Base-by-base conservation (phyloP, 2,113 vertebrate genomes). In the Halcyon malimbica region DNA sequence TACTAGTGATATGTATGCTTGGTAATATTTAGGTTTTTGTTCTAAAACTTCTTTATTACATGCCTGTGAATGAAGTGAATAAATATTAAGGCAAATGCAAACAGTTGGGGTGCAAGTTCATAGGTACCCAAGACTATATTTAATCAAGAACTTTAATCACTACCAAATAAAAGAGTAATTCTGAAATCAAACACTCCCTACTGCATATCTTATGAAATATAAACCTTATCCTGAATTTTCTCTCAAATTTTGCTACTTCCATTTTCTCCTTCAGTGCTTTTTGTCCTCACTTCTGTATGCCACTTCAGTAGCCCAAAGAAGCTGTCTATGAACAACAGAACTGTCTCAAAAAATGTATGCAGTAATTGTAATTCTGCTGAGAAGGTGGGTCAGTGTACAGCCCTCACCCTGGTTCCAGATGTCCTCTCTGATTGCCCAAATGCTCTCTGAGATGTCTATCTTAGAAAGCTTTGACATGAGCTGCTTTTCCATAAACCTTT, bases 61-160 rank as follows among this genome's bases (percentile, higher is more conserved):
- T 13, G 11, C 7, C 21, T 64, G 10, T 64, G 46, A 59, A 80
- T 42, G 5, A 71, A 90, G 8, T 62, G 31, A 42, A 42, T 83
- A 63, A 70, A 54, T 83, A 42, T 39, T 67, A 83, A 81, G 51
- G 21, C 17, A 23, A 81, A 9, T 69, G 17, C 37, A 59, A 81
- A 29, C 9, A 53, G 13, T 67, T 6, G 42, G 42, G 11, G 18
- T 81, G 16, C 26, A 56, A 83, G 5, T 2, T 1, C 1, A 0
- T 62, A 28, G 20, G 3, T 77, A 41, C 11, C 3, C 18, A 83
- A 41, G 23, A 51, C 15, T 42, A 7, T 8, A 9, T 86, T 83
- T 67, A 86, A 37, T 67, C 41, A 78, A 44, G 57, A 75, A 65
- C 24, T 63, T 79, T n/a, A 74, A 24, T 76, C 46, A 20, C 9